Evolutionary conservation across 2,797 vertebrate species (phyloP).

Genomic region (Paguma larvata): DNA sequence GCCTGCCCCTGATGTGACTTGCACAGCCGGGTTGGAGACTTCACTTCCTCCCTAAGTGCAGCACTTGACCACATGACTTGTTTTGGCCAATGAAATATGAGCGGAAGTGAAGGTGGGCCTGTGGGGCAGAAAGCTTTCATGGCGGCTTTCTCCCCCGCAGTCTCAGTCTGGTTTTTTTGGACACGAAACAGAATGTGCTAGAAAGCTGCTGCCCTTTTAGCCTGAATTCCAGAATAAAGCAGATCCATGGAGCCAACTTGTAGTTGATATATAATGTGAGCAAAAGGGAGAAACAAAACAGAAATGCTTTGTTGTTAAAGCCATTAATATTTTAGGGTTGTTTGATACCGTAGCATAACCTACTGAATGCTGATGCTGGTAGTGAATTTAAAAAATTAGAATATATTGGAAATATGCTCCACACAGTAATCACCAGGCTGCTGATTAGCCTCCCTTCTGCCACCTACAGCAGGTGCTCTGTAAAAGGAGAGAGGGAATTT

Average conservation of each 20-base stretch:
- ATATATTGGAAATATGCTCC: background rate
- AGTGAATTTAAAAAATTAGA: background rate
- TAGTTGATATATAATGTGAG: background rate
- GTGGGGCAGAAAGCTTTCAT: background rate
- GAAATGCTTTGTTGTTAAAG: background rate
- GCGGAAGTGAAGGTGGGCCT: accelerated
- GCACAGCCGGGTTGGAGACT: accelerated
- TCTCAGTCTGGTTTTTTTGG: background rate
- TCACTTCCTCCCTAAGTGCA: background rate
- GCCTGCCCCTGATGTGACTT: background rate
- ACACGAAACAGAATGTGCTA: background rate
- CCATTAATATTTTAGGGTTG: background rate
- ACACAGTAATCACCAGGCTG: background rate
- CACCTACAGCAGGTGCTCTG: background rate
- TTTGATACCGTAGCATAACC: background rate
- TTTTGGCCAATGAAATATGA: background rate
- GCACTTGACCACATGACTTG: background rate
- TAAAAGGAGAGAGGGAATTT: background rate
- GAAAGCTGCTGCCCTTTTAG: background rate
- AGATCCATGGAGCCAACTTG: background rate
- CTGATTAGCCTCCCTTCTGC: background rate
- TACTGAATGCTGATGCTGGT: background rate
- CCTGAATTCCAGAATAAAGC: background rate
- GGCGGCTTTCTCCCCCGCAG: accelerated
- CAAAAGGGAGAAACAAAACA: background rate